Evolutionary conservation across 2,113 vertebrate genomes (phyloP).

Genomic region (Aegotheles bennettii): DNA sequence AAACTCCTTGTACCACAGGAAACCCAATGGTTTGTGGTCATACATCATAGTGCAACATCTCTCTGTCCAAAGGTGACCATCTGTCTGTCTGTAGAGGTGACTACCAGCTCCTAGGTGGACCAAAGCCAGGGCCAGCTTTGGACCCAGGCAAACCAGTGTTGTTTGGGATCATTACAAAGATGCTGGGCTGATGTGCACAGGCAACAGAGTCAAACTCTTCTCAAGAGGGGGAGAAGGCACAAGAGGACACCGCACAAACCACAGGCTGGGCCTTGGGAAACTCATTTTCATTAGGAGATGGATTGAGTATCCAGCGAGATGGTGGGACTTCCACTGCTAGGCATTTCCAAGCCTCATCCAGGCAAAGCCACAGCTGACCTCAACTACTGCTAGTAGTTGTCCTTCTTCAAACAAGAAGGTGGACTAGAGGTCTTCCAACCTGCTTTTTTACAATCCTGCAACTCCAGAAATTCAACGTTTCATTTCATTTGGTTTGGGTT

Average conservation of each 20-base stretch:
- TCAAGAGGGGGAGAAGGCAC: neutral
- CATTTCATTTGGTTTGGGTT: accelerated
- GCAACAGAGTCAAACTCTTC: neutral
- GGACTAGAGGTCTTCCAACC: neutral
- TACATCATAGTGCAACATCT: neutral
- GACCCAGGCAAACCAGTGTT: neutral
- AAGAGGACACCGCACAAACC: neutral
- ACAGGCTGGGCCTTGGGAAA: neutral
- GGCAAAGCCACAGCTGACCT: neutral
- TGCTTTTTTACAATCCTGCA: neutral
- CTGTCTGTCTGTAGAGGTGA: neutral
- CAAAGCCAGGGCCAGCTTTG: neutral
- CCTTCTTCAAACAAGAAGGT: neutral
- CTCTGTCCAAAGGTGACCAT: neutral
- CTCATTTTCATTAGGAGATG: neutral
- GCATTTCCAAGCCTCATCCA: neutral
- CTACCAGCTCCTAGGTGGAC: neutral
- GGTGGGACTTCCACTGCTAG: neutral
- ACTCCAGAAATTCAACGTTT: neutral
- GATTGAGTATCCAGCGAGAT: neutral
- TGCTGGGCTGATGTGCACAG: no score
- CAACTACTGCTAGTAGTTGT: neutral
- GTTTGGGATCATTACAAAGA: neutral
- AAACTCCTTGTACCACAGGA: neutral
- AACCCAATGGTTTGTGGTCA: neutral